These are phyloP conservation scores for Rhipidura dahli DNA, from an alignment of 2,113 vertebrate species.

Conservation along the genomic window DNA sequence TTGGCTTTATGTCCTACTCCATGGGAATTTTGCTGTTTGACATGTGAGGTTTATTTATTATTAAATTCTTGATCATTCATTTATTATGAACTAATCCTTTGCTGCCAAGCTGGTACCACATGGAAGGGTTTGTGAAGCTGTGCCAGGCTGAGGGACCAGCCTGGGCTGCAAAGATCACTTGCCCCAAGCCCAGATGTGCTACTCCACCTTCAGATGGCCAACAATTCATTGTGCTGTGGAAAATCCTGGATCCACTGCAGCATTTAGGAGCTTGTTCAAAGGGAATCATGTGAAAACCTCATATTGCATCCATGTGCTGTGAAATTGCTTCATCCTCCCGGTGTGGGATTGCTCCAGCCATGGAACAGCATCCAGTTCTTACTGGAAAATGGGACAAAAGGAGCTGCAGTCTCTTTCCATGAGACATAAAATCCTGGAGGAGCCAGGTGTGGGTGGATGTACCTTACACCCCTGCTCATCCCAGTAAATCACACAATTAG, in stretches of 20 bases:
- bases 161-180: not conserved
- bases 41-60: accelerated
- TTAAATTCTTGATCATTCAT: accelerated
- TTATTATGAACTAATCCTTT: not conserved
- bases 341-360: not conserved
- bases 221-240: not conserved
- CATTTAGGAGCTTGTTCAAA: not conserved
- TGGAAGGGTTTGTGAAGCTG: not conserved
- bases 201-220: not conserved
- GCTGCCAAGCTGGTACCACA: not conserved
- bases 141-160: not conserved
- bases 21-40: accelerated
- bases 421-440: not conserved
- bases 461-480: not conserved
- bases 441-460: not conserved
- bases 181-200: not conserved
- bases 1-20: not conserved
- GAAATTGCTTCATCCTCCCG: not conserved
- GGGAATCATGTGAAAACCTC: not conserved
- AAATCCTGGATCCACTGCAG: not conserved
- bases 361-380: not conserved
- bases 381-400: not conserved
- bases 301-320: not conserved
- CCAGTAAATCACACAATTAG: not conserved
- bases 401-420: not conserved